phyloP scores from a whole-genome alignment of 23 tunicate genomes.

The Styela clava region DNA sequence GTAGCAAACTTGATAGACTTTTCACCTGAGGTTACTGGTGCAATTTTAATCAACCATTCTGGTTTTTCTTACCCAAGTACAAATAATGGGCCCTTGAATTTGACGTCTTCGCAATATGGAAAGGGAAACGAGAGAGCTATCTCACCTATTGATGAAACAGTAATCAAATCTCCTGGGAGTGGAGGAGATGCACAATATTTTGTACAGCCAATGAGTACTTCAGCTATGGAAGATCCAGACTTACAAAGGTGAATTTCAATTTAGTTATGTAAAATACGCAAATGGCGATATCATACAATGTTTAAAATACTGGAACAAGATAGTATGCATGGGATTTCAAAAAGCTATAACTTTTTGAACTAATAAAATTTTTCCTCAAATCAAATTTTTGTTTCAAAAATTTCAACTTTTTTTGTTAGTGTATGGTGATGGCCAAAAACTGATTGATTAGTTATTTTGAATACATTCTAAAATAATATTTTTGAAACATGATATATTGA shows the following conservation, averaged over 20 bases:
- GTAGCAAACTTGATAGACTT: slow-evolving; percentile 4
- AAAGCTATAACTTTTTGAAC: too few species aligned
- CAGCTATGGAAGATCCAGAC: not conserved
- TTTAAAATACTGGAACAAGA: too few species aligned
- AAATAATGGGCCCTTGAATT: not conserved
- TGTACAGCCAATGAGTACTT: not conserved
- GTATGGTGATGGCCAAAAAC: too few species aligned
- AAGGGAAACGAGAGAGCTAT: not conserved
- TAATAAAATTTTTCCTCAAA: too few species aligned
- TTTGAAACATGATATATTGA: too few species aligned
- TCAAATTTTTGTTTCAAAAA: too few species aligned
- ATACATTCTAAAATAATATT: too few species aligned
- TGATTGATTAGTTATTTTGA: too few species aligned
- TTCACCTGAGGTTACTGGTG: not conserved
- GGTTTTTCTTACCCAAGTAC: not conserved
- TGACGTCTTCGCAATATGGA: not conserved
- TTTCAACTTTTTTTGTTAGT: too few species aligned
- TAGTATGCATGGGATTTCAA: too few species aligned
- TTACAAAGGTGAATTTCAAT: not conserved
- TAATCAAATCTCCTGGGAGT: not conserved
- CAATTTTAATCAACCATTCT: not conserved
- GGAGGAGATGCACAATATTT: not conserved
- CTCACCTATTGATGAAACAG: not conserved
- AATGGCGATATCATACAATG: too few species aligned
- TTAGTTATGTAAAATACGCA: too few species aligned